Conservation (phyloP, 2,888 invertebrate species). For the Ephialtes manifestator region DNA sequence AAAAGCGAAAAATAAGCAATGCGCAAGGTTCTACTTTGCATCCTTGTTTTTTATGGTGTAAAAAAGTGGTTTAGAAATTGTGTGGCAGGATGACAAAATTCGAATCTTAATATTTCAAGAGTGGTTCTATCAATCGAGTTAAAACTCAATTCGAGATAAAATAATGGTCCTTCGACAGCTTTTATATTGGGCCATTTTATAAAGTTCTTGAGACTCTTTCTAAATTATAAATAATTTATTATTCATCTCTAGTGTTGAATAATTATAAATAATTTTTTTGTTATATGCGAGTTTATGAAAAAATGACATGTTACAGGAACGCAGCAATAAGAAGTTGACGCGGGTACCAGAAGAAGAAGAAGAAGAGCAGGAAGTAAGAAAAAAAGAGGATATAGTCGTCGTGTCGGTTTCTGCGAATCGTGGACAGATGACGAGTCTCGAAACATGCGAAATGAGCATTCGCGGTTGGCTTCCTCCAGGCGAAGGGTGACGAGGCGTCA, state of each 20-base stretch:
- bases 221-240: not conserved
- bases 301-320: not conserved
- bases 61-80: too few species aligned
- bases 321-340: constrained; percentile 6
- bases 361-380: constrained; percentile 8
- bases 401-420: constrained; percentile 41
- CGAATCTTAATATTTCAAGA: too few species aligned
- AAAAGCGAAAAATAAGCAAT: too few species aligned
- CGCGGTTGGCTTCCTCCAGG: constrained; percentile 59
- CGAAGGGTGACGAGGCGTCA: constrained; percentile 61
- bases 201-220: too few species aligned
- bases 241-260: not conserved
- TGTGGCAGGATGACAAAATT: too few species aligned
- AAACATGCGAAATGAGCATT: constrained; percentile 63
- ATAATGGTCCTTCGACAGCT: not conserved
- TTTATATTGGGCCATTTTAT: too few species aligned
- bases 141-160: not conserved
- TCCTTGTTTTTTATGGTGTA: too few species aligned
- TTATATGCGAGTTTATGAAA: not conserved
- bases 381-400: constrained; percentile 30
- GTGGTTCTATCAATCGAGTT: too few species aligned
- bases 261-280: not conserved
- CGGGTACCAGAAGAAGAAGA: constrained; percentile 4
- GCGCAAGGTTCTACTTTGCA: too few species aligned
- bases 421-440: constrained; percentile 62